Base-by-base conservation (phyloP, 2,113 vertebrate species). In the Himantopus leucocephalus region DNA sequence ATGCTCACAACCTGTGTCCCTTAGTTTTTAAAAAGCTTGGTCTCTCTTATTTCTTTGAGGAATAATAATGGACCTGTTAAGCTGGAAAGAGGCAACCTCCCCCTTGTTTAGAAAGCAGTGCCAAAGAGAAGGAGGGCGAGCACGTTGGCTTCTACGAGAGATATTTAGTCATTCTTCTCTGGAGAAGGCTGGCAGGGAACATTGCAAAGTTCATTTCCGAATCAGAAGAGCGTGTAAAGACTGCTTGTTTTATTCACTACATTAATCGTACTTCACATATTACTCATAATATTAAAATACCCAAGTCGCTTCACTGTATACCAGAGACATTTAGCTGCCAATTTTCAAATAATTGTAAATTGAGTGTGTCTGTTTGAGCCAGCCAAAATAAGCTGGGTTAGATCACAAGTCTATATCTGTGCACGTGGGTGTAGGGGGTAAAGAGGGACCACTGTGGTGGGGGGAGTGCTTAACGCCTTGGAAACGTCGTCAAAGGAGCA, bases 191-290 rank as follows among this genome's bases (percentile, higher is more conserved):
- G 72, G 73, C 79, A 79, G 71, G 72, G 81, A 93, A 59, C 74
- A 85, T 55, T 71, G 55, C 88, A 92, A 67, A 95, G 72, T 92
- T 96, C 60, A 91, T 94, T 96, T 91, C 92, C 60, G 22, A 96
- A 86, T 66, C 91, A 96, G 85, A 92, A 73, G 48, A 91, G 83
- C 2, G 0, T 92, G 83, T 91, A 87, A 94, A 92, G 79, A 56
- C 75, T 88, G 83, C 92, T 96, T 94, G 88, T 95, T 95, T 94
- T 81, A 91, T 58, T 88, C 96, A 81, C 79, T 95, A 75, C 83
- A 29, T 91, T 91, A 88, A 92, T 92, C 48, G 56, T 78, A 68
- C 43, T 91, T 78, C 64, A 43, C 68, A 41, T 92, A 75, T 95
- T 91, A 91, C 92, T 96, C 88, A 86, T 89, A 60, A 89, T 75